A percentile compares a stretch with the other conserved stretches of the same genome.
phyloP scores from a whole-genome alignment of 2,113 vertebrate species.

The Prolemur simus region DNA sequence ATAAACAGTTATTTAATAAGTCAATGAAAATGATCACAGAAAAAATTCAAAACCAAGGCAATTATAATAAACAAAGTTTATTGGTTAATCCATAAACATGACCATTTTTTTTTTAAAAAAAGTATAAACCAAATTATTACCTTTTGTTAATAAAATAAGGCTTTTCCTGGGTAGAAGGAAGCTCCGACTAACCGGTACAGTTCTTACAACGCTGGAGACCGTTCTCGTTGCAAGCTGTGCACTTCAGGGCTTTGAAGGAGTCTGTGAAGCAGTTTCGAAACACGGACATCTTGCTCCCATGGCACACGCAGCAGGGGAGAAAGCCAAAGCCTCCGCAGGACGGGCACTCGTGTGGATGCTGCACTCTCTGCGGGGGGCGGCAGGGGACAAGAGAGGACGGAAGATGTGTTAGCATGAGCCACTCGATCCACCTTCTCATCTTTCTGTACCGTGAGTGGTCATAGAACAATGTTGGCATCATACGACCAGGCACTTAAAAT shows the following conservation, averaged over 20 bases:
- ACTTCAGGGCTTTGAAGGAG: constrained; percentile 98
- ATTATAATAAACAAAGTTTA: constrained; percentile 83
- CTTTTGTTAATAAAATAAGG: constrained; percentile 68
- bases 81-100: constrained; percentile 75
- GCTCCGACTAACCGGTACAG: constrained; percentile 83
- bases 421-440: not conserved
- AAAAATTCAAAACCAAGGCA: constrained; percentile 48
- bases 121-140: constrained; percentile 77
- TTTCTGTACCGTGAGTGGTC: not conserved
- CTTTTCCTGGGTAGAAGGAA: not conserved
- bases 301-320: constrained; percentile 96
- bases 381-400: not conserved
- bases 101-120: constrained; percentile 64
- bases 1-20: not conserved
- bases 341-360: constrained; percentile 93
- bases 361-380: constrained; percentile 88
- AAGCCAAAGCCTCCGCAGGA: constrained; percentile 96
- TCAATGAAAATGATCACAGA: not conserved
- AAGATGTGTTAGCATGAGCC: not conserved
- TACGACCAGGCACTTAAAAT: not conserved
- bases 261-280: constrained; percentile 99
- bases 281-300: constrained; percentile 99
- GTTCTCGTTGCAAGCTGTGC: constrained; percentile 97
- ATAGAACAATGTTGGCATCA: not conserved
- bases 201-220: constrained; percentile 94